These are phyloP conservation scores for Alauda arvensis DNA, from an alignment of 2,797 vertebrate genomes.

Conservation along the genomic window DNA sequence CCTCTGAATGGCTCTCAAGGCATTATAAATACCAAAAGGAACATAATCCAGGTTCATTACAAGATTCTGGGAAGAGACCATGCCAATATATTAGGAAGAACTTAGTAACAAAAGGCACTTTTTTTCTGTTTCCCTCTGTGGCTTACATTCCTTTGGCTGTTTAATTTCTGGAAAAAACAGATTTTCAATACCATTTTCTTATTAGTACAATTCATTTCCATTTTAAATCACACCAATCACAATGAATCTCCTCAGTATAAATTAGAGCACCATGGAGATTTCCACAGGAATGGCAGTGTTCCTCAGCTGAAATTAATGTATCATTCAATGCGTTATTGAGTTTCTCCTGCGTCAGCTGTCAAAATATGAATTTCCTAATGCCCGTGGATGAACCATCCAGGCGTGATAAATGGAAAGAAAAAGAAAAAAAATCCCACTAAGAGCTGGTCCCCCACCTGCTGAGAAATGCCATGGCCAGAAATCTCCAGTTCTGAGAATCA, in stretches of 20 bases:
- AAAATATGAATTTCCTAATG: slow-evolving; percentile 24
- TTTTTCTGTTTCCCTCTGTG: background rate
- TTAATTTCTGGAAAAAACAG: background rate
- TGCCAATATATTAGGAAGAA: background rate
- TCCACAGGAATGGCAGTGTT: background rate
- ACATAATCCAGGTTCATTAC: background rate
- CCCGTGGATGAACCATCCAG: background rate
- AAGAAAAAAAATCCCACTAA: background rate
- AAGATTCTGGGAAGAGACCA: background rate
- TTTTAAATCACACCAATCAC: background rate
- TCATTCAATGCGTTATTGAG: background rate
- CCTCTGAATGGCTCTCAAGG: background rate
- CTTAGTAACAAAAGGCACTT: background rate
- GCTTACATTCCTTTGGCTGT: background rate
- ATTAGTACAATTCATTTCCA: background rate
- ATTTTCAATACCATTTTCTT: slow-evolving; percentile 11
- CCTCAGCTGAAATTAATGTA: slow-evolving; percentile 18
- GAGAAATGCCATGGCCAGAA: background rate
- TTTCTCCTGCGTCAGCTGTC: background rate
- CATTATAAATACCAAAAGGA: background rate
- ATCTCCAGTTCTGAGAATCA: background rate
- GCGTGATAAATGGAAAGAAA: background rate
- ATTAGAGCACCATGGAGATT: background rate
- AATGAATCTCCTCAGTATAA: background rate
- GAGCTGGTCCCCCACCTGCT: background rate